Evolutionary conservation across 2,113 vertebrate species (phyloP).

Genomic region (Amia ocellicauda): DNA sequence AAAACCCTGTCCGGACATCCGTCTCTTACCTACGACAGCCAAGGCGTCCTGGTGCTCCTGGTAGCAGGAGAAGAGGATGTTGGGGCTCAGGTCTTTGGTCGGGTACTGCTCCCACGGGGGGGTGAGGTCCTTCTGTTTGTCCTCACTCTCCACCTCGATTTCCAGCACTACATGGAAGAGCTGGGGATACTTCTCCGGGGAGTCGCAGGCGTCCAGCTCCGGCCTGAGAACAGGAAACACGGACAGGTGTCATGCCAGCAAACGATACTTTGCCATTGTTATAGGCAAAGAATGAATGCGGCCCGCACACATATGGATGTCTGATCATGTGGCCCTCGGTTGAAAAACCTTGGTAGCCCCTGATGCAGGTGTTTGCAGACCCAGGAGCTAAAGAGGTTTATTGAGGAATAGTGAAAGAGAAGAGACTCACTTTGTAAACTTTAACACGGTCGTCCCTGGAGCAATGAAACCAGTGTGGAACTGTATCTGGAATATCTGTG

Average conservation of each 20-base stretch:
- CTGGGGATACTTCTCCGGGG: slow-evolving; percentile 95
- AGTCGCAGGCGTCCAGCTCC: slow-evolving; percentile 93
- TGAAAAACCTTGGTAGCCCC: no score
- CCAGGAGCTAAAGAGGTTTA: no score
- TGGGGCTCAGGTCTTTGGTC: slow-evolving; percentile 87
- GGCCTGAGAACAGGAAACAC: slow-evolving; percentile 61
- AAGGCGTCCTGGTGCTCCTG: slow-evolving; percentile 92
- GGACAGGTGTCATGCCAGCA: no score
- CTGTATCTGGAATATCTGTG: slow-evolving; percentile 97
- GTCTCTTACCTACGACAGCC: slow-evolving; percentile 74
- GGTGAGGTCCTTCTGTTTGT: slow-evolving; percentile 88
- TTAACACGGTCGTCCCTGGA: slow-evolving; percentile 81
- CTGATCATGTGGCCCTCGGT: no score
- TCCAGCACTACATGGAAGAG: slow-evolving; percentile 91
- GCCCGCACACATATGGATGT: no score
- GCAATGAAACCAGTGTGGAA: slow-evolving; percentile 96
- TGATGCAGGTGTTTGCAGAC: background rate
- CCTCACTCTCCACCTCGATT: slow-evolving; percentile 82
- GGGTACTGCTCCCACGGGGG: slow-evolving; percentile 96
- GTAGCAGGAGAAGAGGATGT: slow-evolving; percentile 89
- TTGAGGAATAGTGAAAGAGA: no score
- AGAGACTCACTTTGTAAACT: slow-evolving; percentile 90
- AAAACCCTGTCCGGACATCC: no score
- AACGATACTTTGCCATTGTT: no score
- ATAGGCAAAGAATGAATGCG: no score